phyloP scores from a whole-genome alignment of 1,140 invertebrate genomes.

The Drosophila sp. region DNA sequence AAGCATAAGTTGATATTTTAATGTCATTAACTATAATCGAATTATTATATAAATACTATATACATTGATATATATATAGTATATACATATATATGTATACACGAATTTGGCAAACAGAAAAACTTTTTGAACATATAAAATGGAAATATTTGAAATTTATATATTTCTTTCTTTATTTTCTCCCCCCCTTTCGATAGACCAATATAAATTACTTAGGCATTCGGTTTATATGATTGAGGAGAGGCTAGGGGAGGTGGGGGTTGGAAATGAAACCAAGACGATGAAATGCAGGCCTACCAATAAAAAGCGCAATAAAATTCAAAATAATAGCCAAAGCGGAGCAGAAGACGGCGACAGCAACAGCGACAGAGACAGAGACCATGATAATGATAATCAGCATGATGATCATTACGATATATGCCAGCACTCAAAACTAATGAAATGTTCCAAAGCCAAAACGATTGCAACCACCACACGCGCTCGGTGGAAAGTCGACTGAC shows the following conservation, averaged over 20 bases:
- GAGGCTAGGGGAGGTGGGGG: not conserved
- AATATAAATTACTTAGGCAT: slow-evolving; percentile 74
- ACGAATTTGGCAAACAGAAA: slow-evolving; percentile 63
- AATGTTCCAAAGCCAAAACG: slow-evolving; percentile 79
- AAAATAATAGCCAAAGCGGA: slow-evolving; percentile 75
- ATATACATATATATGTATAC: slow-evolving; percentile 49
- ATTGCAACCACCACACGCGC: slow-evolving; percentile 71
- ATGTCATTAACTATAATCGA: slow-evolving; percentile 50
- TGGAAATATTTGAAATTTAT: slow-evolving; percentile 62
- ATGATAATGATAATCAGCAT: slow-evolving; percentile 14
- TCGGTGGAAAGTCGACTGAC: slow-evolving; percentile 56
- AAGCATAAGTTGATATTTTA: slow-evolving; percentile 70
- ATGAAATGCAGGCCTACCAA: slow-evolving; percentile 68
- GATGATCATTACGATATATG: slow-evolving; percentile 64
- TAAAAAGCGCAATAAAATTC: slow-evolving; percentile 80
- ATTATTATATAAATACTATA: slow-evolving; percentile 45
- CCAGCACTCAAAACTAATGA: slow-evolving; percentile 81
- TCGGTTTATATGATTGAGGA: slow-evolving; percentile 66
- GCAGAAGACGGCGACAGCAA: slow-evolving; percentile 37
- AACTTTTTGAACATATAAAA: slow-evolving; percentile 77
- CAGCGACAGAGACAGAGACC: slow-evolving; percentile 31
- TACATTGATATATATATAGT: slow-evolving; percentile 35
- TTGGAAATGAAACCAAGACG: not conserved
- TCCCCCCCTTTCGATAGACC: slow-evolving; percentile 34
- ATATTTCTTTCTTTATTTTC: slow-evolving; percentile 7